Base-by-base conservation (phyloP, 1,140 invertebrate genomes). In the Carcinoscorpius rotundicauda region DNA sequence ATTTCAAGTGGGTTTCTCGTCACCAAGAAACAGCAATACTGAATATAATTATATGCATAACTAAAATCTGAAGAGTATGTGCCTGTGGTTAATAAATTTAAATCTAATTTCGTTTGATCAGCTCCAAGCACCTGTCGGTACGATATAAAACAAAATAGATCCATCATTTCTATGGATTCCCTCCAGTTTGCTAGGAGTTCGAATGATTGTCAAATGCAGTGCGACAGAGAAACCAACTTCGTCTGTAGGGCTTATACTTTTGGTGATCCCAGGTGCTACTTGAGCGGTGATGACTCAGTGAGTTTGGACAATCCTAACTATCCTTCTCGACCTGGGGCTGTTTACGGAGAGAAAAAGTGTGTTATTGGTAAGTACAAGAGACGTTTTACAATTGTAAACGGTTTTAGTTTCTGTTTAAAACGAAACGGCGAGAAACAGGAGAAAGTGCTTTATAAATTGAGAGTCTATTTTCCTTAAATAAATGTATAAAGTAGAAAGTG, bases 121-220 rank as follows among this genome's bases (percentile, higher is more conserved):
- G 79, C 74, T 61, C 72, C 81, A 5, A 77, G 78, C 2, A 78
- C 79, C 62, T 81, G 80, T 69, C 75, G 78, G 2, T 81, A 79
- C 69, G 73, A 75, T 49, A 72, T 73, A 1, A 67, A 75, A 51
- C 70, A 73, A 57, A 77, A 78, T 58, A 72, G 74, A 6, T 75
- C 76, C 5, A 76, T 81, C 6, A 73, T 79, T 9, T 77, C 79
- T 10, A 80, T 80, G 77, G 80, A 81, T 69, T 75, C 77, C 11
- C 69, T 81, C 4, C 75, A 80, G 60, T 81, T 78, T 71, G 79
- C 80, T 3, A 72, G 73, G 3, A 75, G 75, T 51, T 67, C 74
- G 11, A 74, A 75, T 60, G 79, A 80, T 63, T 81, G 80, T 67
- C 75, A 81, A 71, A 72, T 74, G 4, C 73, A 79, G 29, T 80